Evolutionary conservation across 2,888 invertebrate genomes (phyloP).

Genomic region (Acanthosepion lycidas): DNA sequence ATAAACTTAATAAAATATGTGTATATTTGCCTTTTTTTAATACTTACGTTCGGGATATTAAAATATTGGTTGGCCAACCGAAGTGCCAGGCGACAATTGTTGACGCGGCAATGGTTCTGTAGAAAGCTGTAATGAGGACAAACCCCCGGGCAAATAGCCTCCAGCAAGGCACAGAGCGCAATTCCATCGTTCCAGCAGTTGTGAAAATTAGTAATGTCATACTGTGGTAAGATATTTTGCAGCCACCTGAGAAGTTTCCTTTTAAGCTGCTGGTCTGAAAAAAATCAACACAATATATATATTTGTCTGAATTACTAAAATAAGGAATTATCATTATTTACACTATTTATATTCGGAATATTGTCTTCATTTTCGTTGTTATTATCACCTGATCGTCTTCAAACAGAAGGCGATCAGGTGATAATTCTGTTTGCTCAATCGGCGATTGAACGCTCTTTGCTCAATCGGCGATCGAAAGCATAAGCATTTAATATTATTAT

Average conservation of each 20-base stretch:
- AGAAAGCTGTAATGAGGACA: constrained; percentile 71
- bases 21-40: background rate
- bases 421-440: no score
- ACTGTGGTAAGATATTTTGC: constrained; percentile 57
- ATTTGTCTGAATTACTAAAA: no score
- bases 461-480: no score
- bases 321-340: no score
- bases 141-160: constrained; percentile 71
- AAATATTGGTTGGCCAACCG: constrained; percentile 69
- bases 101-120: constrained; percentile 67
- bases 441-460: no score
- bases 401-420: no score
- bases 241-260: constrained; percentile 65
- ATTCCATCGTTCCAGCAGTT: constrained; percentile 73
- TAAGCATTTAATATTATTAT: no score
- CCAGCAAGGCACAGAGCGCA: constrained; percentile 71
- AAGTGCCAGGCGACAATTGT: constrained; percentile 72
- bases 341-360: no score
- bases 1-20: no score
- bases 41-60: constrained; percentile 66
- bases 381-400: no score
- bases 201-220: constrained; percentile 64
- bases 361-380: no score
- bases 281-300: background rate
- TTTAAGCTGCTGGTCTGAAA: constrained; percentile 59